Base-by-base conservation (phyloP, 1,140 invertebrate species). In the Drosophila willistoni region DNA sequence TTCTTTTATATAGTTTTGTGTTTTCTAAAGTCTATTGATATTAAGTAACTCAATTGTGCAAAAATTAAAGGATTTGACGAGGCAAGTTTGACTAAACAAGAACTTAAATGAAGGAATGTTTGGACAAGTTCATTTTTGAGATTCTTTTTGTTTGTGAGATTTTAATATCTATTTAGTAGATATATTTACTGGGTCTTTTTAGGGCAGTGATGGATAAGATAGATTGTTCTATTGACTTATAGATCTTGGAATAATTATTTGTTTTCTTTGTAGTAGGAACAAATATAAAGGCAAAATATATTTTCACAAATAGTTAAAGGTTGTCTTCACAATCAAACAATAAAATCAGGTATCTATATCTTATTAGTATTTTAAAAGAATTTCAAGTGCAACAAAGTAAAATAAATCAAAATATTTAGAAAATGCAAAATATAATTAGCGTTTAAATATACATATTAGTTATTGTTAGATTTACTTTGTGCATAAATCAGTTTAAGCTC, bases 401-500 rank as follows among this genome's bases (percentile, higher is more conserved):
- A 17, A 47, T 17, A 29, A 29, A 7, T 14, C 7, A 44, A 7
- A 7, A 17, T 44, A 34, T 57, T 14, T 57, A 14, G 33, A 29
- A n/a, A 62, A 42, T 61, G 71, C 59, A 73, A 47, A n/a, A 47
- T 2, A 36, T 71, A 34, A 34, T 33, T 51, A 17, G 19, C 3
- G 13, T 39, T 25, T 41, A 41, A 60, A 44, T 64, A 34, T 47
- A 13, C 54, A 41, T n/a, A 25, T 47, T 22, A 64, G 56, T 42
- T 60, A 44, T 60, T 61, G 39, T 33, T 65, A 33, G 10, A 70
- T 56, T 70, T 67, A 13, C n/a, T 29, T 19, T 70, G n/a, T 41
- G 59, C 64, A 61, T 68, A 66, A 41, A 68, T 36, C 19, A 41
- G 55, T 77, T 69, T 73, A 77, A 77, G 75, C 75, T 77, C 75